Evolutionary conservation across 1,140 invertebrate genomes (phyloP).

Genomic region (Cephus cinctus): DNA sequence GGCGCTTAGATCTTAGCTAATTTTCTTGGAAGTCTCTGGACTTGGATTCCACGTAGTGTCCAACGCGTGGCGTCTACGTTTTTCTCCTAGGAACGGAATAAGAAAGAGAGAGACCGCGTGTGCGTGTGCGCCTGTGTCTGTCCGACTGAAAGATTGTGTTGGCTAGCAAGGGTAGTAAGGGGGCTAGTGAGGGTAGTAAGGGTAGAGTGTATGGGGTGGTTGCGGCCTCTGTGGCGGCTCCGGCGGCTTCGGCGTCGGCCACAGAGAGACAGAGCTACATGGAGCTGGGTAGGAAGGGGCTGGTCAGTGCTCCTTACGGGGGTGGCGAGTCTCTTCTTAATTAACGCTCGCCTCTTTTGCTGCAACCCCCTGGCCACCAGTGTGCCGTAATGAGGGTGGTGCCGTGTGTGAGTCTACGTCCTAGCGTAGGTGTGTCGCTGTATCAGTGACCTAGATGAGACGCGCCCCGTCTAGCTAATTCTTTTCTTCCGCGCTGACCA

Average conservation of each 20-base stretch:
- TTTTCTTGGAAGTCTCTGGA: slow-evolving; percentile 34
- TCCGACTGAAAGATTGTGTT: too few relatives aligned
- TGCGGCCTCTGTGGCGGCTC: slow-evolving; percentile 23
- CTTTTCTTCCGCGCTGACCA: slow-evolving; percentile 54
- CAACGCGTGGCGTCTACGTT: slow-evolving; percentile 8
- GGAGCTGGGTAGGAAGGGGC: slow-evolving; percentile 22
- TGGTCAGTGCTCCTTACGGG: slow-evolving; percentile 54
- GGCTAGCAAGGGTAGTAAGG: too few relatives aligned
- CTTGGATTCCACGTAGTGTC: slow-evolving; percentile 9
- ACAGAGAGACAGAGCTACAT: slow-evolving; percentile 16
- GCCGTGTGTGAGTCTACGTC: slow-evolving; percentile 21
- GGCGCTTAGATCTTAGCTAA: slow-evolving; percentile 34
- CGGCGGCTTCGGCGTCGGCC: slow-evolving; percentile 30
- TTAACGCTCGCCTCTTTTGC: slow-evolving; percentile 56
- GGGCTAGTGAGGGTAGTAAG: too few relatives aligned
- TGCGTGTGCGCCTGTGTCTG: too few relatives aligned
- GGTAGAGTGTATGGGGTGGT: slow-evolving; percentile 33
- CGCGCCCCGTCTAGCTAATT: slow-evolving; percentile 55
- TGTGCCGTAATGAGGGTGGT: slow-evolving; percentile 50
- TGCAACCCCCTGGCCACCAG: slow-evolving; percentile 50
- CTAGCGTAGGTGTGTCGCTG: slow-evolving; percentile 25
- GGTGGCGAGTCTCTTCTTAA: slow-evolving; percentile 57
- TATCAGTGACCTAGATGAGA: slow-evolving; percentile 55
- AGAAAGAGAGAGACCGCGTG: too few relatives aligned
- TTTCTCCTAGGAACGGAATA: too few relatives aligned